Evolutionary conservation across 2,797 vertebrate genomes (phyloP).

Genomic region (Perodicticus potto): DNA sequence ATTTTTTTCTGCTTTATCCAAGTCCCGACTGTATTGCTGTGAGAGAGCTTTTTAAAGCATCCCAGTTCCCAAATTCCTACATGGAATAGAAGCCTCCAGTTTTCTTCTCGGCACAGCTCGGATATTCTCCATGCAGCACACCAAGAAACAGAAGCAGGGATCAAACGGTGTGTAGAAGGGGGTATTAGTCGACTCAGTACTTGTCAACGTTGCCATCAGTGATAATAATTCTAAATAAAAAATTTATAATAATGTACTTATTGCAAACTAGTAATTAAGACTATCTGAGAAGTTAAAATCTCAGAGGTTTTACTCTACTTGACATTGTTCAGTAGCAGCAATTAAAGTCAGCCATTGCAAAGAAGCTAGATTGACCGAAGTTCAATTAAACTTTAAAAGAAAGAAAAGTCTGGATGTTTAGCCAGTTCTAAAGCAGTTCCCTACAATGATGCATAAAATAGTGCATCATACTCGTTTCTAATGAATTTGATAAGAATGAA

Average conservation of each 20-base stretch:
- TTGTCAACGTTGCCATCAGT: neutral
- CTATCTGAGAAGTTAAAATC: neutral
- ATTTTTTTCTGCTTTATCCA: neutral
- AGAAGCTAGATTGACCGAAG: neutral
- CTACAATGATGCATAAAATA: neutral
- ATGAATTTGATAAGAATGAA: neutral
- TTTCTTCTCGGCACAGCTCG: neutral
- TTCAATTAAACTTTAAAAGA: conserved; percentile 58
- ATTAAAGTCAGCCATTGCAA: conserved; percentile 57
- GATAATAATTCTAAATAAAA: neutral
- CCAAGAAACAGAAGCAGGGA: neutral
- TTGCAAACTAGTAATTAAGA: conserved; percentile 16
- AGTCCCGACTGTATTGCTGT: neutral
- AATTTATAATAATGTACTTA: neutral
- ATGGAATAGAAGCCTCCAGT: neutral
- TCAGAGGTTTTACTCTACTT: conserved; percentile 20
- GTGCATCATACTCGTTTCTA: neutral
- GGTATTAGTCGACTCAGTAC: neutral
- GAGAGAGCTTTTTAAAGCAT: neutral
- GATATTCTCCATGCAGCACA: neutral
- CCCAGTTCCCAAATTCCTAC: neutral
- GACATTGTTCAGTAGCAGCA: neutral
- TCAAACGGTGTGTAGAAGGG: neutral
- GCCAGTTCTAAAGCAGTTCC: conserved; percentile 14
- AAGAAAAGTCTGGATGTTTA: conserved; percentile 31